Conservation (phyloP, 2,888 invertebrate genomes). For the Aspidapion aeneum region DNA sequence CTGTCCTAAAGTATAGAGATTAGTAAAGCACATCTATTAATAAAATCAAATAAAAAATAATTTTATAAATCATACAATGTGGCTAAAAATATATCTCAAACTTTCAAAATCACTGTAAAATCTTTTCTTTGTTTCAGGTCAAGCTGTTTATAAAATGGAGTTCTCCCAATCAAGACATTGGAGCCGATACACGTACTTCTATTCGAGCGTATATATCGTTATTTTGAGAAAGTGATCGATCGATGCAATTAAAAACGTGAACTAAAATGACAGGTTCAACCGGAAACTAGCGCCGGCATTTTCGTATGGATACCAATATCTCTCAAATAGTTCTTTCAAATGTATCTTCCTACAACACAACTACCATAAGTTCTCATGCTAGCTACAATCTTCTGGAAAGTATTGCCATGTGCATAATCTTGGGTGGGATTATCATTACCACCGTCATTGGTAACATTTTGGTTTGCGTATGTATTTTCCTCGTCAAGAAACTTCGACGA, state of each 20-base stretch:
- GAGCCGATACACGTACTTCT: not conserved
- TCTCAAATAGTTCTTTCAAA: slow-evolving; percentile 34
- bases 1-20: too few relatives aligned
- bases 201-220: not conserved
- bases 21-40: too few relatives aligned
- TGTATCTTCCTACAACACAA: slow-evolving; percentile 34
- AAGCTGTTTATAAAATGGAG: not conserved
- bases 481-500: slow-evolving; percentile 85
- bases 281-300: slow-evolving; percentile 2
- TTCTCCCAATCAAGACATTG: not conserved
- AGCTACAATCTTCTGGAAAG: slow-evolving; percentile 48
- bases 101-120: too few relatives aligned
- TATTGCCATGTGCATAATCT: slow-evolving; percentile 67
- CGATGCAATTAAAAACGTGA: not conserved
- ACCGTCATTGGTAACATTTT: slow-evolving; percentile 78
- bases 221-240: not conserved
- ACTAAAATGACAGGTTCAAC: not conserved
- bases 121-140: not conserved
- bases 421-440: slow-evolving; percentile 72
- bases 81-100: too few relatives aligned
- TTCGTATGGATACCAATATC: slow-evolving; percentile 47
- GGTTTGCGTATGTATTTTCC: slow-evolving; percentile 92
- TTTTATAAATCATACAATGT: too few relatives aligned
- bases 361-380: slow-evolving; percentile 23
- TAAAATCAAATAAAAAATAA: too few relatives aligned